Conservation (phyloP, 2,797 vertebrate species). For the Xerus rutilus region DNA sequence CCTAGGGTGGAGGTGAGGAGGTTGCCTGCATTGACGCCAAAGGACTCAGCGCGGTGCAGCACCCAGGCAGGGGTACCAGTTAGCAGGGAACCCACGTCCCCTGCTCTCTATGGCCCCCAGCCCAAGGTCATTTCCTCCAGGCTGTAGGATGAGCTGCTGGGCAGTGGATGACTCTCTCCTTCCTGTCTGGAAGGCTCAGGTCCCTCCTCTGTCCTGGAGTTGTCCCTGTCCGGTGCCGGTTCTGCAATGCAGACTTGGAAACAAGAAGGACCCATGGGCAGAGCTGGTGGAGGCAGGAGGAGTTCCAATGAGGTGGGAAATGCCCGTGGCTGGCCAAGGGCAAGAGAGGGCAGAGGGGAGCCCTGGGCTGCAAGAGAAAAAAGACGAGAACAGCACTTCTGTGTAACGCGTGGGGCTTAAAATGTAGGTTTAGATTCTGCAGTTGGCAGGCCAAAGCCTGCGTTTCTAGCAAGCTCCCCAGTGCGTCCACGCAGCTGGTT, state of each 20-base stretch:
- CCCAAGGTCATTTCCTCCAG: accelerated
- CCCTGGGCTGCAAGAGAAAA: background rate
- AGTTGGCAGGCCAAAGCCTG: accelerated
- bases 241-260: background rate
- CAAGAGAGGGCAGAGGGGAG: background rate
- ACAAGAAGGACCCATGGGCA: background rate
- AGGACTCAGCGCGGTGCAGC: accelerated
- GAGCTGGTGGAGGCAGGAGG: background rate
- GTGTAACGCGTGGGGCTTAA: accelerated
- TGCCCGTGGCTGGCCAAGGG: background rate
- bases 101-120: too few relatives aligned
- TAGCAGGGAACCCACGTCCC: too few relatives aligned
- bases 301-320: background rate
- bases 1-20: too few relatives aligned
- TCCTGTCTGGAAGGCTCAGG: too few relatives aligned
- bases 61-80: accelerated
- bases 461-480: accelerated
- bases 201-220: background rate
- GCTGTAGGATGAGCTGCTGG: background rate
- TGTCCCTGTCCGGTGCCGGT: accelerated
- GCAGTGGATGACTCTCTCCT: too few relatives aligned
- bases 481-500: accelerated
- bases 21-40: background rate
- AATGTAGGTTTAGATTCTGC: accelerated
- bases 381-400: background rate